phyloP scores from a whole-genome alignment of 2,797 vertebrate genomes.

The Chaetodon trifasciatus region DNA sequence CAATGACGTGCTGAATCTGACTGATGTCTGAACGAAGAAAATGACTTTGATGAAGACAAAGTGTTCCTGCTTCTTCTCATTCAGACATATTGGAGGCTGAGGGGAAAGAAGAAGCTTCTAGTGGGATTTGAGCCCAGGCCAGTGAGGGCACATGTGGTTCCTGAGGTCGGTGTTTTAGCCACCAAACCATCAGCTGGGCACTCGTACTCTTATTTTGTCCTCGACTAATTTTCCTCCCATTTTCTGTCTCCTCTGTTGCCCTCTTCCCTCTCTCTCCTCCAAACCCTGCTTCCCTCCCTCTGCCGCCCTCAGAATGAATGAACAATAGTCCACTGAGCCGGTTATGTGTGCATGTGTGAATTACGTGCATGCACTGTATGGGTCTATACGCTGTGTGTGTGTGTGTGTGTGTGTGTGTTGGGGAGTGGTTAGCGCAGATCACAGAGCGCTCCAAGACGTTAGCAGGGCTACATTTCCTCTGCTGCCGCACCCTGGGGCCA shows the following conservation, averaged over 20 bases:
- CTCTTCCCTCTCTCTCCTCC: conserved; percentile 37
- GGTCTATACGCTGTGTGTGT: background rate
- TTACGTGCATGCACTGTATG: conserved; percentile 20
- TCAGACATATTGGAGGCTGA: conserved; percentile 32
- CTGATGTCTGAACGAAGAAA: background rate
- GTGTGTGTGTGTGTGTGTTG: conserved; percentile 25
- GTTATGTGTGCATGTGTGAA: conserved; percentile 37
- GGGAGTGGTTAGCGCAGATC: conserved; percentile 59
- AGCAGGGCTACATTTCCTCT: conserved; percentile 67
- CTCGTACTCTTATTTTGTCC: conserved; percentile 61
- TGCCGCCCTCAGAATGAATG: conserved; percentile 67
- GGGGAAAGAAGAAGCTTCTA: conserved; percentile 55
- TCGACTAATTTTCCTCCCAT: conserved; percentile 66
- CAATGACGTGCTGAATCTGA: background rate
- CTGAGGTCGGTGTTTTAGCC: conserved; percentile 60
- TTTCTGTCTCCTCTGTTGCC: conserved; percentile 36
- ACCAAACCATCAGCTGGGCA: conserved; percentile 64
- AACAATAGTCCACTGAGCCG: conserved; percentile 74
- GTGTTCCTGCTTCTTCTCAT: conserved; percentile 35
- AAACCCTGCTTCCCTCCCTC: conserved; percentile 45
- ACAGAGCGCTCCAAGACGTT: conserved; percentile 58
- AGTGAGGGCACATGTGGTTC: conserved; percentile 63
- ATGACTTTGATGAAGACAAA: conserved; percentile 14
- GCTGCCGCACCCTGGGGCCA: conserved; percentile 45
- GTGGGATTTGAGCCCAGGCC: conserved; percentile 45